Evolutionary conservation across 92 coral and sea anemone genomes (phyloP).

Genomic region (Chrysogorgia sp.): DNA sequence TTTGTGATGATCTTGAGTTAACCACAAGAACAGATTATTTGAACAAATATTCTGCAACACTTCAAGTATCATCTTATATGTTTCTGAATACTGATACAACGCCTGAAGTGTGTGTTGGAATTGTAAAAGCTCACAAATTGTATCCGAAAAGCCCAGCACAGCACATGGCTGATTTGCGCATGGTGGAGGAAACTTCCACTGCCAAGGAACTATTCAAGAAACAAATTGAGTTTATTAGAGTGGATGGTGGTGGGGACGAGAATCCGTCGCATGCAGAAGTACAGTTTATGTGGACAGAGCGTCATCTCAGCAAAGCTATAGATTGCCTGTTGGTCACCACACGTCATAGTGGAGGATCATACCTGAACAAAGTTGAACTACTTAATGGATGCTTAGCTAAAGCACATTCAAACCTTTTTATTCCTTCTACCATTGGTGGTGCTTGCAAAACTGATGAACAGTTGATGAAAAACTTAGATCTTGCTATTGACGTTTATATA

Average conservation of each 20-base stretch:
- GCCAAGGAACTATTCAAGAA: conserved; percentile 22
- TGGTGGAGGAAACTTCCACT: conserved; percentile 29
- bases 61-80: conserved; percentile 58
- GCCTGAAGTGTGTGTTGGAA: conserved; percentile 34
- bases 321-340: conserved; percentile 44
- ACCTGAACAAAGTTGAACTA: conserved; percentile 46
- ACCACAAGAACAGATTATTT: conserved; percentile 19
- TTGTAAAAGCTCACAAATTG: conserved; percentile 48
- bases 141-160: conserved; percentile 44
- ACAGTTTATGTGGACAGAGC: conserved; percentile 48
- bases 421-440: conserved; percentile 37
- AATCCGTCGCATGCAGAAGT: conserved; percentile 36
- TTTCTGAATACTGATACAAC: conserved; percentile 58
- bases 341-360: conserved; percentile 38
- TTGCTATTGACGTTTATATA: conserved; percentile 36
- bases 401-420: conserved; percentile 39
- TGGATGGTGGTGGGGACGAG: conserved; percentile 47
- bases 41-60: conserved; percentile 37
- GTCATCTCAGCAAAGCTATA: conserved; percentile 6
- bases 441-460: background rate
- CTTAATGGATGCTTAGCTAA: conserved; percentile 42
- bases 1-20: background rate
- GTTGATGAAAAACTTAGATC: conserved; percentile 8
- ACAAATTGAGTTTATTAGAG: conserved; percentile 39
- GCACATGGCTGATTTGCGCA: conserved; percentile 35